Conservation (phyloP, 2,888 invertebrate genomes). For the Geotrupes spiniger region DNA sequence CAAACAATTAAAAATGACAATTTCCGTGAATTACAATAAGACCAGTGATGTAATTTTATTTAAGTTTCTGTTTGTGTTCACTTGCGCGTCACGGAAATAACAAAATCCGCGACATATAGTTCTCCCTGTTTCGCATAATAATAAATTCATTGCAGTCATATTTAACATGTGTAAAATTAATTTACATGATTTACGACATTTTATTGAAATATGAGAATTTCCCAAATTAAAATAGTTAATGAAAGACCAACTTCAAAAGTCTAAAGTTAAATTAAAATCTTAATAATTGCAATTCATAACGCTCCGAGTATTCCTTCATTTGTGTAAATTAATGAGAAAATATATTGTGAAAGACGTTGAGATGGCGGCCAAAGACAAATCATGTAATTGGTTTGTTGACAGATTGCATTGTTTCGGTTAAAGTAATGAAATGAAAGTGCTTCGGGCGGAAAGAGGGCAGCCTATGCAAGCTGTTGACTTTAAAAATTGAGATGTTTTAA, state of each 20-base stretch:
- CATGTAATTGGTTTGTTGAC: slow-evolving; percentile 40
- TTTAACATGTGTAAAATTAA: no score
- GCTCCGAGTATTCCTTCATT: slow-evolving; percentile 36
- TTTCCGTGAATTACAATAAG: no score
- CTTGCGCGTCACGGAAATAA: no score
- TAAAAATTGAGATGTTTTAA: no score
- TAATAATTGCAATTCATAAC: slow-evolving; percentile 39
- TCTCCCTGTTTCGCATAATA: no score
- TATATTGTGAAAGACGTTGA: slow-evolving; percentile 31
- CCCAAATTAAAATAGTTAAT: slow-evolving; percentile 16
- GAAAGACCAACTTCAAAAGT: slow-evolving; percentile 15
- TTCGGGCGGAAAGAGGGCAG: no score
- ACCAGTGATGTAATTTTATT: no score
- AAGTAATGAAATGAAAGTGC: slow-evolving; percentile 35
- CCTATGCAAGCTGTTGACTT: no score
- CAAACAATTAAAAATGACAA: no score
- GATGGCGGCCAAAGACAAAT: slow-evolving; percentile 37
- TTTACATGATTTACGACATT: not conserved
- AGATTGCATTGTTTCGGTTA: slow-evolving; percentile 39
- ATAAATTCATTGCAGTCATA: no score
- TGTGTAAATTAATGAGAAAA: slow-evolving; percentile 41
- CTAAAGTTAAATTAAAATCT: slow-evolving; percentile 24
- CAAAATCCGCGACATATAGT: no score
- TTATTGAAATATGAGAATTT: not conserved
- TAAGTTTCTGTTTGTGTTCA: no score